A percentile compares a stretch with the other conserved stretches of the same genome.
Evolutionary conservation across 1,140 invertebrate species (phyloP).

Genomic region (Pseudomyrmex concolor): DNA sequence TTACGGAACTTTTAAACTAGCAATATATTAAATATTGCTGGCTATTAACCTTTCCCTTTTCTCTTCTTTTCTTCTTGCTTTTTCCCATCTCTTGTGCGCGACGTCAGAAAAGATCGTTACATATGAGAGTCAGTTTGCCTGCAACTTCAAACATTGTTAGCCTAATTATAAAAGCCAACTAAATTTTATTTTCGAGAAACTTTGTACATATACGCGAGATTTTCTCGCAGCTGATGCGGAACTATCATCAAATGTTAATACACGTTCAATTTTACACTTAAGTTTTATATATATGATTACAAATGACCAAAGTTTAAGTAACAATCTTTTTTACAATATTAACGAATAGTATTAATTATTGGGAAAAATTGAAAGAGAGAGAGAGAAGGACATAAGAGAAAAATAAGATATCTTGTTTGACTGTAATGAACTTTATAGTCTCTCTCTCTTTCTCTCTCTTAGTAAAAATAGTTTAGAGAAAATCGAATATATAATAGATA

Average conservation of each 20-base stretch:
- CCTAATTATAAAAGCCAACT: constrained; percentile 38
- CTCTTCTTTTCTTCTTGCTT: too few species aligned
- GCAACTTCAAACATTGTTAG: constrained; percentile 52
- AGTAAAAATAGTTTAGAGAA: constrained; percentile 11
- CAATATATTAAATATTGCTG: constrained; percentile 51
- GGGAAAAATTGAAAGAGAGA: too few species aligned
- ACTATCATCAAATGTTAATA: not conserved
- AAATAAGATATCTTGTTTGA: too few species aligned
- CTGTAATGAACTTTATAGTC: too few species aligned
- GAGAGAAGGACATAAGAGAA: too few species aligned
- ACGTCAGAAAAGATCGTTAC: constrained; percentile 33
- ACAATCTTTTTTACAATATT: too few species aligned
- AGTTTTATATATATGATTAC: not conserved
- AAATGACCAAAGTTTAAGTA: too few species aligned
- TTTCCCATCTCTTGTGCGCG: not conserved
- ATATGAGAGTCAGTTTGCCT: constrained; percentile 50
- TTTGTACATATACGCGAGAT: constrained; percentile 35
- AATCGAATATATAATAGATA: not conserved
- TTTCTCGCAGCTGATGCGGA: constrained; percentile 1
- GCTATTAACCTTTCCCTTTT: not conserved
- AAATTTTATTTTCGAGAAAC: constrained; percentile 23
- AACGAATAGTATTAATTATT: too few species aligned
- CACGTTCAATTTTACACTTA: not conserved
- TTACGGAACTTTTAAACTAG: constrained; percentile 46
- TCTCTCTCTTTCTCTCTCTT: not conserved